These are phyloP conservation scores for Drosophila eohydei DNA, from an alignment of 2,888 invertebrate genomes.

Conservation along the genomic window DNA sequence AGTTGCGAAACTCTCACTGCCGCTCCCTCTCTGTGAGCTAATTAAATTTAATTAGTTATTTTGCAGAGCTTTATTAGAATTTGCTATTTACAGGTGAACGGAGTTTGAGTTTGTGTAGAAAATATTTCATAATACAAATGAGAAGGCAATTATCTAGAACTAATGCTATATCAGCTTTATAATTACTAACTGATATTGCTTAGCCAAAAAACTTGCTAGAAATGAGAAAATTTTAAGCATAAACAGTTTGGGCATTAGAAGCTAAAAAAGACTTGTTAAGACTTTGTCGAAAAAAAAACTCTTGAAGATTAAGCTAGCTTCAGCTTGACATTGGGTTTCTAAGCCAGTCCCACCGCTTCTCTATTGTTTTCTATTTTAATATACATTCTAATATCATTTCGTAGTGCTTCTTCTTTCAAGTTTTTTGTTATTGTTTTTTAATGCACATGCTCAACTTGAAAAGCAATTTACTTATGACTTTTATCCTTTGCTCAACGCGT, in stretches of 20 bases:
- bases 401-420: not conserved
- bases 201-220: too few relatives aligned
- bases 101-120: not conserved
- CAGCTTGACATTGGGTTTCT: not conserved
- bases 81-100: not conserved
- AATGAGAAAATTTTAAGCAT: not conserved
- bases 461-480: constrained; percentile 74
- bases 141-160: not conserved
- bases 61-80: not conserved
- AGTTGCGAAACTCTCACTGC: not conserved
- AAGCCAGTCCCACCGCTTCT: not conserved
- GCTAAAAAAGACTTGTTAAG: too few relatives aligned
- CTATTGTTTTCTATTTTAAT: not conserved
- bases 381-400: constrained; percentile 8
- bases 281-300: not conserved
- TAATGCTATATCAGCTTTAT: not conserved
- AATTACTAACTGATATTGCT: not conserved
- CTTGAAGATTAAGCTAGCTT: not conserved
- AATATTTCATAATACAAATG: not conserved
- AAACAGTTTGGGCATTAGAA: not conserved
- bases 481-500: constrained; percentile 60
- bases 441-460: constrained; percentile 50
- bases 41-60: constrained; percentile 17
- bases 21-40: not conserved
- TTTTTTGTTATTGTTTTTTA: constrained; percentile 45